These are phyloP conservation scores for Arion vulgaris DNA, from an alignment of 1,140 invertebrate species.

Conservation along the genomic window DNA sequence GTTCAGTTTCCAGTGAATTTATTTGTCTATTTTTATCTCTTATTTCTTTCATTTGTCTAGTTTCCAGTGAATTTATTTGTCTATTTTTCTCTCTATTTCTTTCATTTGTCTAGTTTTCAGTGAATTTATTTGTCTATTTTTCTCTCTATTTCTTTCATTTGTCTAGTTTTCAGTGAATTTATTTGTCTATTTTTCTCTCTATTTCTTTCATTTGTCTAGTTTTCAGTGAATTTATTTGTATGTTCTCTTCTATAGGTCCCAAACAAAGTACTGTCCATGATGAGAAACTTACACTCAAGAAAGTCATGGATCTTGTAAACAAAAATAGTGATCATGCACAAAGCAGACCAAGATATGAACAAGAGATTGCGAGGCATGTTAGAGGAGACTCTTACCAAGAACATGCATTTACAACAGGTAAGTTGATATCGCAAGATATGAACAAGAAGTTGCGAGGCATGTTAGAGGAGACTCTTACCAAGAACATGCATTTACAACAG, in stretches of 20 bases:
- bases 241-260: constrained; percentile 1
- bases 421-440: constrained; percentile 73
- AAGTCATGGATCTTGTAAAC: constrained; percentile 73
- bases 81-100: too few species aligned
- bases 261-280: constrained; percentile 44
- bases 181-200: too few species aligned
- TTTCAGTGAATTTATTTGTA: neutral
- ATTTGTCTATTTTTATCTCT: too few species aligned
- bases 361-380: constrained; percentile 73
- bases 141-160: too few species aligned
- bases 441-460: constrained; percentile 73
- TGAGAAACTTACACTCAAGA: constrained; percentile 72
- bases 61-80: too few species aligned
- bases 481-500: constrained; percentile 77
- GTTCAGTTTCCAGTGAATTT: too few species aligned
- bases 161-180: too few species aligned
- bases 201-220: too few species aligned
- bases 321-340: constrained; percentile 71
- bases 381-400: constrained; percentile 77
- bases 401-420: constrained; percentile 77
- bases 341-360: constrained; percentile 71
- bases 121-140: too few species aligned
- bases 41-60: too few species aligned
- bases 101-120: too few species aligned
- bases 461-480: constrained; percentile 77